Percentiles rank a stretch among this genome's conserved stretches.
phyloP scores from a whole-genome alignment of 2,113 vertebrate genomes.

The Syngnathus floridae region DNA sequence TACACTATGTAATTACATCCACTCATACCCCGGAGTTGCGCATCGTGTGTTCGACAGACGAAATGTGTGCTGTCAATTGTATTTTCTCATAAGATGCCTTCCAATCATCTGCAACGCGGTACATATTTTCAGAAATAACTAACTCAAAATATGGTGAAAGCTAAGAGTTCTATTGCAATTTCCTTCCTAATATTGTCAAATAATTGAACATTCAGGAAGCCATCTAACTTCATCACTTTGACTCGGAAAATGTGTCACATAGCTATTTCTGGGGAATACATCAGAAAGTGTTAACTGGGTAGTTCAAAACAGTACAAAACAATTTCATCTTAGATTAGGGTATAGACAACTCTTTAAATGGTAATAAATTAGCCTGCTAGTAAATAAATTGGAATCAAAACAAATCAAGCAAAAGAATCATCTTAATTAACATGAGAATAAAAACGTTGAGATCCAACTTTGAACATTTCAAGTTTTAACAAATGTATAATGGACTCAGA shows the following conservation, averaged over 20 bases:
- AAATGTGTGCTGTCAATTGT: constrained; percentile 42
- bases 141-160: constrained; percentile 41
- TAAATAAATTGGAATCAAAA: not conserved
- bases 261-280: constrained; percentile 7
- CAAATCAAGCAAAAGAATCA: not conserved
- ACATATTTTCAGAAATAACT: constrained; percentile 51
- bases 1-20: constrained; percentile 41
- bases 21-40: constrained; percentile 39
- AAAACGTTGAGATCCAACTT: constrained; percentile 12
- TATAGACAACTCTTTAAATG: not conserved
- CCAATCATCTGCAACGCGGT: constrained; percentile 46
- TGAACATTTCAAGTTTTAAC: constrained; percentile 12
- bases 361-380: not conserved
- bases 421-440: not conserved
- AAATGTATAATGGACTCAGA: constrained; percentile 16
- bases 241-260: constrained; percentile 28
- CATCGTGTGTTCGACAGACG: constrained; percentile 44
- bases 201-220: constrained; percentile 51
- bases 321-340: not conserved
- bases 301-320: not conserved
- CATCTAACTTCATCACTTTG: constrained; percentile 50
- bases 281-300: not conserved
- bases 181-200: constrained; percentile 32
- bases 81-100: constrained; percentile 37
- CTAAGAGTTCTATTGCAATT: constrained; percentile 42